phyloP scores from a whole-genome alignment of 2,113 vertebrate genomes.

The Leptocoma aspasia region DNA sequence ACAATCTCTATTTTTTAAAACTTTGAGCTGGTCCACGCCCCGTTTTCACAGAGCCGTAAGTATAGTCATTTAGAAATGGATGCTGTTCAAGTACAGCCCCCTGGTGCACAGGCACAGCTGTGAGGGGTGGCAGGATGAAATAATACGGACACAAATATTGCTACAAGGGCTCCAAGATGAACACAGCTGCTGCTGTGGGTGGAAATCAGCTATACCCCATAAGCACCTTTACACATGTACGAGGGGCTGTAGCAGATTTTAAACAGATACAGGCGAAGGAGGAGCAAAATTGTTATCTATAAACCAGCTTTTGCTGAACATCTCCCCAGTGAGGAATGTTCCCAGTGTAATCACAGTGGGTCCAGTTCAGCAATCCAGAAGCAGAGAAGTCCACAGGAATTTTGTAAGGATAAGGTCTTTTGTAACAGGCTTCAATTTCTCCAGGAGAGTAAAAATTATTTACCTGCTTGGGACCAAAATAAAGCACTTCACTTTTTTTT shows the following conservation, averaged over 20 bases:
- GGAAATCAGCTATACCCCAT: conserved; percentile 23
- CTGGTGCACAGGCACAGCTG: conserved; percentile 57
- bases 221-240: conserved; percentile 46
- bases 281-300: neutral
- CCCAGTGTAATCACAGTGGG: conserved; percentile 3
- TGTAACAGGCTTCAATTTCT: neutral
- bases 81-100: conserved; percentile 55
- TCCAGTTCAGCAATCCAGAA: conserved; percentile 4
- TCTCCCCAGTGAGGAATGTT: conserved; percentile 41
- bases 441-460: neutral
- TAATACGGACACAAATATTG: conserved; percentile 43
- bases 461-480: neutral
- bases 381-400: neutral
- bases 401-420: neutral
- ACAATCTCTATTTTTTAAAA: conserved; percentile 32
- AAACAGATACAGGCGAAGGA: conserved; percentile 27
- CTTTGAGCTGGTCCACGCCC: conserved; percentile 35
- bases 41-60: neutral
- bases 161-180: conserved; percentile 29
- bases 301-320: neutral
- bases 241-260: neutral
- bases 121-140: conserved; percentile 55
- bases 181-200: conserved; percentile 34
- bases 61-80: conserved; percentile 51
- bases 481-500: neutral